Evolutionary conservation across 2,113 vertebrate genomes (phyloP), one percentile per base, ranked within the genome.

Genomic region (Lycaon pictus): DNA sequence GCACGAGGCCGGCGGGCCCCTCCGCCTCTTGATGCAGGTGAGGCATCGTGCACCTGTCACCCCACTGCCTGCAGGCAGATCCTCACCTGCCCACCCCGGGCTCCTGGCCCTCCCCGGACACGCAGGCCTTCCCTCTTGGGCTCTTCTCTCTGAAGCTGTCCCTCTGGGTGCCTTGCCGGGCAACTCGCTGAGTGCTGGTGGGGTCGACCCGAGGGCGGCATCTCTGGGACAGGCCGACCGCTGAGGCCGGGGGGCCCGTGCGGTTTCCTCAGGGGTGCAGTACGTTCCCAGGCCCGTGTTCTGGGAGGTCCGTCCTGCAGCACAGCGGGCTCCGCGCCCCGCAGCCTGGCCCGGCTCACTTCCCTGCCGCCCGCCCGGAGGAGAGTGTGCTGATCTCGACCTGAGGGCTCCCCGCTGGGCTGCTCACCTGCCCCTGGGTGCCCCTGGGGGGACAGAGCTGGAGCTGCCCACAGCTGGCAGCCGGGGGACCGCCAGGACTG

Each of bases 21-120:
- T 99, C 60, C 99, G 99, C 56, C 99, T 99, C 96, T 97, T 99
- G 35, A 99, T 99, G 99, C 99, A 99, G 99, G 99, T 99, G 95
- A 98, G 71, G 55, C 23, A n/a, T 53, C 71, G 7, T 7, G 27
- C 0, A 0, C 13, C 35, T 53, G 37, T 72, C 12, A 7, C 2
- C 0, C 27, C 63, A 3, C 53, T 55, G 19, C 65, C 35, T 16
- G 1, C 25, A 53, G 55, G n/a, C 12, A 8, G 35, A 69, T 0
- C 2, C n/a, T 12, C 11, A 29, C n/a, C 32, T 5, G 0, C 58
- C 71, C 2, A 25, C 29, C n/a, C 29, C 27, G n/a, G 74, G 88
- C 65, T 83, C 63, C 12, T 63, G 76, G 76, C 43, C 35, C 67
- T 43, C 43, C 43, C 43, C 7, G 6, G 43, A 43, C 43, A 43